These are phyloP conservation scores for Altica lythri DNA, from an alignment of 2,888 invertebrate species.

Conservation along the genomic window DNA sequence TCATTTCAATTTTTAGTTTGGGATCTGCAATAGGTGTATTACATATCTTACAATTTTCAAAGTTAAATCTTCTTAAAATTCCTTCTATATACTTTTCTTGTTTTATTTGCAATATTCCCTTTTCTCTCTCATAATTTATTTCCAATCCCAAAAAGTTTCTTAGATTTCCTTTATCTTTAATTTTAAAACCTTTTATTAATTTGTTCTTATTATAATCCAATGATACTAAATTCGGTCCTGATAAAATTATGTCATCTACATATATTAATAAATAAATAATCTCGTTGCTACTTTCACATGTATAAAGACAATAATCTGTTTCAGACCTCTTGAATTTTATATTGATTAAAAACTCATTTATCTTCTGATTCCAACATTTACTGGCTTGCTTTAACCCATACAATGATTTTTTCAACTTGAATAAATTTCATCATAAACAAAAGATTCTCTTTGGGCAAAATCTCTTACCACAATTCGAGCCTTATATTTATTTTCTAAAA, in stretches of 20 bases:
- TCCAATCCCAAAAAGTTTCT: slow-evolving; percentile 33
- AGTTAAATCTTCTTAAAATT: slow-evolving; percentile 17
- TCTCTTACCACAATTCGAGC: slow-evolving; percentile 42
- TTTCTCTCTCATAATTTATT: slow-evolving; percentile 30
- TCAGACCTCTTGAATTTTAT: too few relatives aligned
- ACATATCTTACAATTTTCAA: slow-evolving; percentile 17
- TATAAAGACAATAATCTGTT: too few relatives aligned
- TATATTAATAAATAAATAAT: slow-evolving; percentile 28
- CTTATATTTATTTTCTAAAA: slow-evolving; percentile 39
- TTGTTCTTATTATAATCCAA: slow-evolving; percentile 9
- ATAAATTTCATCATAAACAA: too few relatives aligned
- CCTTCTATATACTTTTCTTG: slow-evolving; percentile 14
- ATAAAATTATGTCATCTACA: slow-evolving; percentile 22
- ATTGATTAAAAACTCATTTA: too few relatives aligned
- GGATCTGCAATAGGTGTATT: slow-evolving; percentile 4
- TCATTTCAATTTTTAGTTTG: neutral
- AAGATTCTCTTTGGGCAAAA: slow-evolving; percentile 45
- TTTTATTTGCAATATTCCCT: slow-evolving; percentile 16
- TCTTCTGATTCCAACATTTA: neutral
- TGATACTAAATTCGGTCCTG: slow-evolving; percentile 17
- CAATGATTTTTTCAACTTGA: neutral
- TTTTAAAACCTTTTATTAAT: slow-evolving; percentile 25
- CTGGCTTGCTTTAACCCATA: neutral
- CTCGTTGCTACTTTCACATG: too few relatives aligned
- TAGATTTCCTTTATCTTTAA: slow-evolving; percentile 31